Evolutionary conservation across 2,113 vertebrate species (phyloP).

Genomic region (Dromiciops gliroides): DNA sequence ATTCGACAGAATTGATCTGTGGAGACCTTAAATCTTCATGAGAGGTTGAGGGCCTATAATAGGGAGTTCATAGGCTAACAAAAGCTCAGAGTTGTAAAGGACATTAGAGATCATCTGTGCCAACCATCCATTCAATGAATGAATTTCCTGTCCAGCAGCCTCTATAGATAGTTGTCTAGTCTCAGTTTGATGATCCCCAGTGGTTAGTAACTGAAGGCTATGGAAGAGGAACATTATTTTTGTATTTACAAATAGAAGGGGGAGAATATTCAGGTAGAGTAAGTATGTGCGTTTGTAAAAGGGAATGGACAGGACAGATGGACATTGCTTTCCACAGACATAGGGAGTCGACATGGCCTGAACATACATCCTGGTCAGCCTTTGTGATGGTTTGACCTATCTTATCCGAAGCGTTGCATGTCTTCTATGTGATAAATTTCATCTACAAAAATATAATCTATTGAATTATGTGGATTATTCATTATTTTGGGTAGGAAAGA

Average conservation of each 20-base stretch:
- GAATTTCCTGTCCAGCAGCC: neutral
- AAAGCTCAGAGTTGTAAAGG: neutral
- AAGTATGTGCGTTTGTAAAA: neutral
- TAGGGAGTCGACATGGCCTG: neutral
- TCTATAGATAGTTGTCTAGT: neutral
- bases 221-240: neutral
- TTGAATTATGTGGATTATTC: constrained; percentile 4
- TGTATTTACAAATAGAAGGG: neutral
- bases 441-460: neutral
- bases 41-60: neutral
- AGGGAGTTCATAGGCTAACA: neutral
- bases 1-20: neutral
- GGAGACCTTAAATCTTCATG: neutral
- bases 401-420: neutral
- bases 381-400: neutral
- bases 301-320: neutral
- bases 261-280: neutral
- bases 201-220: neutral
- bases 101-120: neutral
- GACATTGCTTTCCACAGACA: neutral
- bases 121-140: neutral
- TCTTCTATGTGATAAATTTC: neutral
- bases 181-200: neutral
- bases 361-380: neutral
- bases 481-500: neutral